These are phyloP conservation scores for Ascaphus truei DNA, from an alignment of 2,113 vertebrate species.

Conservation along the genomic window DNA sequence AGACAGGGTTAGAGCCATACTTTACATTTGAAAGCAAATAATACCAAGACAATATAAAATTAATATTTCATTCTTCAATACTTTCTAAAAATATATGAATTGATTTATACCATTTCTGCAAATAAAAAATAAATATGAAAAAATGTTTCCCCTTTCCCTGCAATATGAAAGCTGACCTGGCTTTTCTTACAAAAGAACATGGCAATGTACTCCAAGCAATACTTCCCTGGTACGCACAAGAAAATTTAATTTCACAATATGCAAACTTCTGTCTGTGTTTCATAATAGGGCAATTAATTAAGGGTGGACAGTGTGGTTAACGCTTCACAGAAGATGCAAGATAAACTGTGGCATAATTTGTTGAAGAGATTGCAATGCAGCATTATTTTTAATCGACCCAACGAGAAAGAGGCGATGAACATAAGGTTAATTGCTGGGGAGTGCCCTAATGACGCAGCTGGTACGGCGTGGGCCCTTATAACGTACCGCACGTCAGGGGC, in stretches of 20 bases:
- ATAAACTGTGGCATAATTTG: too few species aligned
- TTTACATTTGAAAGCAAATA: neutral
- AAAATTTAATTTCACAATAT: slow-evolving; percentile 25
- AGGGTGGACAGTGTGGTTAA: neutral
- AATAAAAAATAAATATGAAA: neutral
- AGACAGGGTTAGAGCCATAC: neutral
- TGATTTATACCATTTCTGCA: neutral
- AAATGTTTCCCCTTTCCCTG: neutral
- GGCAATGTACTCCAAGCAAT: slow-evolving; percentile 7
- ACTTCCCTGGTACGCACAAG: slow-evolving; percentile 11
- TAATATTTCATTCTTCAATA: neutral
- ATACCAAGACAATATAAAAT: neutral
- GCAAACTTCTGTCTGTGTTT: neutral
- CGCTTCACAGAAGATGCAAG: neutral
- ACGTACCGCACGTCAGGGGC: too few species aligned
- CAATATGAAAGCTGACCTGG: slow-evolving; percentile 20
- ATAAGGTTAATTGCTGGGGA: neutral
- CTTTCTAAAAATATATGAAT: neutral
- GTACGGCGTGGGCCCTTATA: too few species aligned
- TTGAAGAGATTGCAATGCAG: too few species aligned
- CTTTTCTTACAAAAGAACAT: slow-evolving; percentile 19
- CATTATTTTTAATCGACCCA: too few species aligned
- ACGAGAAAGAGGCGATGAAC: too few species aligned
- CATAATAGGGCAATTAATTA: neutral
- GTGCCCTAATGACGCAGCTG: too few species aligned